These are phyloP conservation scores for Pycnomerus fuliginosus DNA, from an alignment of 2,888 invertebrate species.

Conservation along the genomic window DNA sequence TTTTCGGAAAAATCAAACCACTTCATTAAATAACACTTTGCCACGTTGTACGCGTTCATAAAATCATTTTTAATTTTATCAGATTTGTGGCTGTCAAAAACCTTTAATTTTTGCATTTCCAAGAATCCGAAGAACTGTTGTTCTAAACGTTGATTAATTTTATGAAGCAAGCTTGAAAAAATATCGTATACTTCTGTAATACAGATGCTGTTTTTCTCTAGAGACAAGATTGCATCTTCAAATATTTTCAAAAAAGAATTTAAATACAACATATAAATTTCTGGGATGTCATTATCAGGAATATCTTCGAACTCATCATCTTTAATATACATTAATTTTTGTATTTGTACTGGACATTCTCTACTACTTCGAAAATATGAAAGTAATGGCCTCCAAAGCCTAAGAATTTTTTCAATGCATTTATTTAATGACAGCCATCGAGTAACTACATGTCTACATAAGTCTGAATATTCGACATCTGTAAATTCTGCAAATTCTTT, in stretches of 20 bases:
- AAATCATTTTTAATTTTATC: background rate
- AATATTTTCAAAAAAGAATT: background rate
- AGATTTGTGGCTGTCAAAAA: background rate
- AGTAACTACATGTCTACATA: constrained; percentile 13
- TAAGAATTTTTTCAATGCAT: constrained; percentile 2
- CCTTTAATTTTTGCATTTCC: background rate
- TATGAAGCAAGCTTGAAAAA: background rate
- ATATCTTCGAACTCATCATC: background rate
- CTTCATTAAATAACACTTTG: background rate
- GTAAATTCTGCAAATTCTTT: constrained; percentile 11
- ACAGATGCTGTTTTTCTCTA: background rate
- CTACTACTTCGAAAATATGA: background rate
- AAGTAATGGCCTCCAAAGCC: background rate
- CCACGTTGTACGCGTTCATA: background rate
- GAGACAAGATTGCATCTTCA: background rate
- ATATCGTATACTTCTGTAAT: background rate
- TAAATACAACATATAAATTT: background rate
- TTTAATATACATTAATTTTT: background rate
- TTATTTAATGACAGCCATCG: constrained; percentile 14
- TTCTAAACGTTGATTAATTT: background rate
- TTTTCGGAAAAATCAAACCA: background rate
- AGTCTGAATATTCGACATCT: constrained; percentile 13
- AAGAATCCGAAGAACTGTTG: background rate
- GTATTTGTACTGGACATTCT: constrained; percentile 1
- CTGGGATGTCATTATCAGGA: background rate